A percentile compares a stretch with the other conserved stretches of the same genome.
Conservation (phyloP, 2,797 vertebrate genomes). For the Triplophysa yarkandensis region DNA sequence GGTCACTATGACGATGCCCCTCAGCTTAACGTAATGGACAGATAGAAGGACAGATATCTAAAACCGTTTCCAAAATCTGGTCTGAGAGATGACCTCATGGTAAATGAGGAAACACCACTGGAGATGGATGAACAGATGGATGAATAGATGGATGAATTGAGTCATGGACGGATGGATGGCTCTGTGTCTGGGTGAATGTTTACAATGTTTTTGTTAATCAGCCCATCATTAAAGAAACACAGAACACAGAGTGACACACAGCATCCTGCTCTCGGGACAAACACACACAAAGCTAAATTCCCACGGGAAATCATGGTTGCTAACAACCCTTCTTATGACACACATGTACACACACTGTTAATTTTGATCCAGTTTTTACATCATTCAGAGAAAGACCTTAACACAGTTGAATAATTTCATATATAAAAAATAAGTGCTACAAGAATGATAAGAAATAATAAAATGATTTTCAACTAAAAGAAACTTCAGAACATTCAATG, state of each 20-base stretch:
- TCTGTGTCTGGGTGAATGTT: constrained; percentile 5
- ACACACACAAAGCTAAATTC: constrained; percentile 25
- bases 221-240: constrained; percentile 55
- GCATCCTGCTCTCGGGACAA: constrained; percentile 30
- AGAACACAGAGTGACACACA: constrained; percentile 46
- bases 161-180: background rate
- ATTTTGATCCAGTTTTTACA: background rate
- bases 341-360: constrained; percentile 25
- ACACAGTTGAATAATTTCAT: too few species aligned
- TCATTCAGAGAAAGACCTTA: constrained; percentile 23
- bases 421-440: too few species aligned
- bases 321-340: constrained; percentile 40
- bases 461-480: too few species aligned
- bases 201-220: constrained; percentile 57
- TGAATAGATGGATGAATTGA: background rate
- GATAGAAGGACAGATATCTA: background rate
- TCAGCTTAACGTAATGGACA: constrained; percentile 24
- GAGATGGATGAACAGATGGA: background rate
- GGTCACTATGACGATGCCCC: constrained; percentile 52
- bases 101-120: background rate
- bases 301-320: constrained; percentile 43
- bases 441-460: too few species aligned
- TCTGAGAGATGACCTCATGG: constrained; percentile 11
- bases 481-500: too few species aligned
- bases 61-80: background rate